Percentiles rank a stretch among this genome's conserved stretches.
Evolutionary conservation across 2,113 vertebrate genomes (phyloP).

Genomic region (Ageneiosus marmoratus): DNA sequence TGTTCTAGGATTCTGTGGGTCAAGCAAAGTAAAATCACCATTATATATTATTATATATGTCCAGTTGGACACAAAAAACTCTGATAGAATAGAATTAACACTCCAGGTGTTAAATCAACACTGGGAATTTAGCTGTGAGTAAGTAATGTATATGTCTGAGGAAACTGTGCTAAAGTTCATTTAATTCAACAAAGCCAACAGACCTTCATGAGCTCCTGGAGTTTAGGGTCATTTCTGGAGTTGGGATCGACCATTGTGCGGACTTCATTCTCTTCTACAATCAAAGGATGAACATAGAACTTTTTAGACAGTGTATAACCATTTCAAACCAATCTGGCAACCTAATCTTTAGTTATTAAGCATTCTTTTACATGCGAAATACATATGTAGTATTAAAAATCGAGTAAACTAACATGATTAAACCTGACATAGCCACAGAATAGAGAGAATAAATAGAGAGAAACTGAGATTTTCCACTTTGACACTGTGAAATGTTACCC

Average conservation of each 20-base stretch:
- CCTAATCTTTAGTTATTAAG: background rate
- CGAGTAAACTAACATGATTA: background rate
- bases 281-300: constrained; percentile 18
- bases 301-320: background rate
- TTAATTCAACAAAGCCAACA: background rate
- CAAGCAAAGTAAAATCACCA: background rate
- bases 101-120: background rate
- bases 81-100: background rate
- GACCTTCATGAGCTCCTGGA: constrained; percentile 89
- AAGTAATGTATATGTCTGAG: background rate
- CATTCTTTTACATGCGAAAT: background rate
- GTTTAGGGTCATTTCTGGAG: constrained; percentile 84
- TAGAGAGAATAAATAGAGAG: background rate
- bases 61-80: background rate
- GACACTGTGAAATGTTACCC: constrained; percentile 69
- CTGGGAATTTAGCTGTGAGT: background rate
- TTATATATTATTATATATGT: background rate
- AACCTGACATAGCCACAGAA: background rate
- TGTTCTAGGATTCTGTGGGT: background rate
- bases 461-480: constrained; percentile 2
- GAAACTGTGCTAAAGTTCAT: background rate
- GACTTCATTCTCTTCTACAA: constrained; percentile 86
- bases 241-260: constrained; percentile 89
- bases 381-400: background rate
- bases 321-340: background rate